Evolutionary conservation across 2,888 invertebrate species (phyloP).

Genomic region (Rotaria magnacalcarata): DNA sequence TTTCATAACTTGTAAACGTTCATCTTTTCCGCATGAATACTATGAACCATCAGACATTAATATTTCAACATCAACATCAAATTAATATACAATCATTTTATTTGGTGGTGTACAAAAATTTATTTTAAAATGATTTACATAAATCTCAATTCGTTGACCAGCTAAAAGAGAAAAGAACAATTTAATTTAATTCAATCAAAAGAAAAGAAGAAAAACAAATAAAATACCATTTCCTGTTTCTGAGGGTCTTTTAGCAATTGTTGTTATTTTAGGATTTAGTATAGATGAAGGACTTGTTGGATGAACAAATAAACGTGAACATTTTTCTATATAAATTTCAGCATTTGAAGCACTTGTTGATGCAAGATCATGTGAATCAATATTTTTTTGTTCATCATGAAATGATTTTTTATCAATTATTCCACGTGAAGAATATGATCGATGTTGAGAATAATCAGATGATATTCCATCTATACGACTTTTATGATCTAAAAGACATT

Average conservation of each 20-base stretch:
- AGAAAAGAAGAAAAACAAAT: neutral
- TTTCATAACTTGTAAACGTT: neutral
- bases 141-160: neutral
- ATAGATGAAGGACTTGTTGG: neutral
- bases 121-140: neutral
- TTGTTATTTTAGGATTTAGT: neutral
- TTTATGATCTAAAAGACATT: neutral
- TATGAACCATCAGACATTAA: neutral
- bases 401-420: neutral
- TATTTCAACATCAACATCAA: neutral
- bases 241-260: neutral
- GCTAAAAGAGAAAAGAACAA: neutral
- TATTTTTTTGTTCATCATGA: neutral
- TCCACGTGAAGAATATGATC: neutral
- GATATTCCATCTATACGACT: neutral
- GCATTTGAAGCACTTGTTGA: neutral
- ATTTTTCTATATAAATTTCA: neutral
- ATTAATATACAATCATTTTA: neutral
- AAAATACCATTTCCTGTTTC: neutral
- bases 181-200: neutral
- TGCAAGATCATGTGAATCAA: neutral
- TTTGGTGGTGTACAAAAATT: neutral
- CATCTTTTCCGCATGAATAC: neutral
- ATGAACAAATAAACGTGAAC: slow-evolving; percentile 7
- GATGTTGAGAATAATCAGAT: neutral